A percentile compares a stretch with the other conserved stretches of the same genome.
phyloP scores from a whole-genome alignment of 2,888 invertebrate genomes.

The Arge pagana region DNA sequence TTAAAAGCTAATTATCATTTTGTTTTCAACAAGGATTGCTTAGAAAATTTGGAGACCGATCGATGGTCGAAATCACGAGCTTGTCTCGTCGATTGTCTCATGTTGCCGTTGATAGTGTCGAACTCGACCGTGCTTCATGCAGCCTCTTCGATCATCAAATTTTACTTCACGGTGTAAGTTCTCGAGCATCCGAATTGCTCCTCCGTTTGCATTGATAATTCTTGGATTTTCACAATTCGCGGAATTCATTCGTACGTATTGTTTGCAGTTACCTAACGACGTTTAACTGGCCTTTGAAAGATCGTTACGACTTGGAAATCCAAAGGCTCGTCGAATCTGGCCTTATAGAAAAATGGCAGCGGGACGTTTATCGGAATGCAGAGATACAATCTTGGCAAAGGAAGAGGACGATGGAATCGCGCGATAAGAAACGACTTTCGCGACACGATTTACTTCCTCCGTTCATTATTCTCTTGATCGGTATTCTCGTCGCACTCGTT shows the following conservation, averaged over 20 bases:
- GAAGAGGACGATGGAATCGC: not conserved
- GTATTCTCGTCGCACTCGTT: not conserved
- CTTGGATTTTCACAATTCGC: not conserved
- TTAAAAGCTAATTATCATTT: not conserved
- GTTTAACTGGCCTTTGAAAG: constrained; percentile 3
- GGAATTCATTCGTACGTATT: no score
- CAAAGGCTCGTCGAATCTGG: constrained; percentile 1
- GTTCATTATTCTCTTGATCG: not conserved
- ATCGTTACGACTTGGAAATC: not conserved
- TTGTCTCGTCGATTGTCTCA: not conserved
- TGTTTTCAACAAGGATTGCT: no score
- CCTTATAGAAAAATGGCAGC: not conserved
- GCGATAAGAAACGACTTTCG: not conserved
- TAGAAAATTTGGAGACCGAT: not conserved
- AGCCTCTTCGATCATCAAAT: not conserved
- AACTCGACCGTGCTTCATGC: not conserved
- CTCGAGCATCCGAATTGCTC: not conserved
- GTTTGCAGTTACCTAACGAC: not conserved
- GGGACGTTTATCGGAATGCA: not conserved
- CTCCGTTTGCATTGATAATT: not conserved
- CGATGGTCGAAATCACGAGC: not conserved
- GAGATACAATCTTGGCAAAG: not conserved
- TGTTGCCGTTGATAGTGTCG: not conserved
- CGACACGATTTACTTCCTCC: not conserved
- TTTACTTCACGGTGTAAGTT: not conserved